Conservation (phyloP, 1,140 invertebrate species). For the Mercenaria mercenaria region DNA sequence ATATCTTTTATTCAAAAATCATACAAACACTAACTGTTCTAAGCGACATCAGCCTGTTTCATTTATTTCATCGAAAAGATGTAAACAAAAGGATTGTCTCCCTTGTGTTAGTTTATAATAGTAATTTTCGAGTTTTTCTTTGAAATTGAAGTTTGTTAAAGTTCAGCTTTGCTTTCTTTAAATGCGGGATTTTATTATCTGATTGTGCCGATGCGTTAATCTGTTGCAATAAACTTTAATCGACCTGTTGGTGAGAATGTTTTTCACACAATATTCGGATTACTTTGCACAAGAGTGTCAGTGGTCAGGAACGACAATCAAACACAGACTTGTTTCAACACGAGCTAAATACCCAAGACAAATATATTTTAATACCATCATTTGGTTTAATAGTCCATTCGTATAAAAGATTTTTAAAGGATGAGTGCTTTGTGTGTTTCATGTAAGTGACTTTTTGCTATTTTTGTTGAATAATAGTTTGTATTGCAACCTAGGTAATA, state of each 20-base stretch:
- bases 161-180: not conserved
- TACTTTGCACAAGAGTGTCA: constrained; percentile 4
- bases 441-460: constrained; percentile 2
- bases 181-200: too few species aligned
- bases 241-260: not conserved
- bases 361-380: too few species aligned
- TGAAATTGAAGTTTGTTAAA: too few species aligned
- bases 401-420: not conserved
- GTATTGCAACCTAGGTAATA: too few species aligned
- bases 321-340: constrained; percentile 43
- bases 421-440: constrained; percentile 2
- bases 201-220: too few species aligned
- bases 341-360: not conserved
- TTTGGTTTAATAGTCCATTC: too few species aligned
- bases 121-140: too few species aligned
- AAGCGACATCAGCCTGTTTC: too few species aligned
- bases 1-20: too few species aligned
- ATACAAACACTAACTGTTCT: too few species aligned
- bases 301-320: constrained; percentile 32
- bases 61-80: not conserved
- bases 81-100: constrained; percentile 53
- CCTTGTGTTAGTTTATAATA: too few species aligned
- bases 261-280: constrained; percentile 22
- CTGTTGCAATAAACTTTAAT: not conserved
- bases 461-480: too few species aligned